These are phyloP conservation scores for Hapalemur alaotrensis DNA, from an alignment of 2,797 vertebrate genomes.

Conservation along the genomic window DNA sequence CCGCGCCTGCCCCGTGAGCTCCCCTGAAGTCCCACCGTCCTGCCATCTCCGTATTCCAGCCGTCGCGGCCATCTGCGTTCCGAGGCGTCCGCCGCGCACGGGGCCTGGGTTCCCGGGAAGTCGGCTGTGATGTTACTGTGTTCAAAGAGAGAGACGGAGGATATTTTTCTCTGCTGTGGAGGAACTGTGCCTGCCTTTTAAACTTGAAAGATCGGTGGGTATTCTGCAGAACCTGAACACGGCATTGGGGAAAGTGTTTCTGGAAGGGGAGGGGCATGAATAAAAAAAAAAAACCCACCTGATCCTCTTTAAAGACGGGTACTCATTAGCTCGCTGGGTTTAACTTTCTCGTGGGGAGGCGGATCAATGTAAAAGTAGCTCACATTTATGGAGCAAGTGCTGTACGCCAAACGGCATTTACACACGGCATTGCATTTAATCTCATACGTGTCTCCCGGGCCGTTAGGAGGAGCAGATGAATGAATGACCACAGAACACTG, in stretches of 20 bases:
- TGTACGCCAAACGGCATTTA: rapidly evolving
- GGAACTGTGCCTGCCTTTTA: background rate
- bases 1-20: rapidly evolving
- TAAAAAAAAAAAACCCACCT: background rate
- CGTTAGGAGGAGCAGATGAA: background rate
- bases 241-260: background rate
- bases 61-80: background rate
- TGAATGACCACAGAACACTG: too few species aligned
- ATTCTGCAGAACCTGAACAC: background rate
- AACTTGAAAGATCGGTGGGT: conserved; percentile 22
- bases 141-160: conserved; percentile 39
- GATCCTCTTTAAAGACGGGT: background rate
- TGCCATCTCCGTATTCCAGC: background rate
- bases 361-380: background rate
- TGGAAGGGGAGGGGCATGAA: too few species aligned
- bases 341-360: too few species aligned
- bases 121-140: background rate
- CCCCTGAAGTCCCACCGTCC: background rate
- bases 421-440: background rate
- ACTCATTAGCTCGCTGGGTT: background rate
- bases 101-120: background rate
- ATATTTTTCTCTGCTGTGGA: rapidly evolving
- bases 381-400: rapidly evolving
- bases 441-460: rapidly evolving
- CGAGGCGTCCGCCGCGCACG: background rate